Evolutionary conservation across 2,888 invertebrate species (phyloP), one percentile per base, ranked within the genome.

Genomic region (Nephrocerus scutellatus): DNA sequence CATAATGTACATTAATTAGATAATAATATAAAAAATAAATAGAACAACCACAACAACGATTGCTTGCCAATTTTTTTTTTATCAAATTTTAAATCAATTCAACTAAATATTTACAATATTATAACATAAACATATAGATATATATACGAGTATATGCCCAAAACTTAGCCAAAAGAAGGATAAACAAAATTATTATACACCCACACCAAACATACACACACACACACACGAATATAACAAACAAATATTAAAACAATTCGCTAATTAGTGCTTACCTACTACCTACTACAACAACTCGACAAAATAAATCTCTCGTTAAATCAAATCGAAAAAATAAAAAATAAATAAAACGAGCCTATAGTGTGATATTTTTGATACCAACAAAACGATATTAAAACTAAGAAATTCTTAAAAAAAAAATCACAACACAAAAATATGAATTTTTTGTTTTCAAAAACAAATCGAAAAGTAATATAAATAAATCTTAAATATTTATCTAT

Each of bases 281-380:
- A 24, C 18, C 28, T 12, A 32, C n/a, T n/a, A n/a, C n/a, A n/a
- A n/a, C n/a, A 36, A 43, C 18, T 26, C 21, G 36, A 30, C 36
- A 38, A 29, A 36, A 42, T 41, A 41, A 10, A 16, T 15, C n/a
- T 21, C 33, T 24, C n/a, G 3, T 30, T 30, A 16, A 10, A 30
- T 30, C 16, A 9, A 30, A 20, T 14, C 20, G 31, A 10, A 14
- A 36, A 25, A 4, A 13, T 29, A 41, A 28, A 14, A n/a, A 19
- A 29, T 20, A 33, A 20, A 19, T 34, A 14, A 36, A 21, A 18
- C 20, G 24, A 36, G 20, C 21, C 24, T 23, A 40, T 28, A 43
- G 46, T 46, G 46, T 46, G 46, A 46, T 46, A 46, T 46, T 46
- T 46, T 46, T 44, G 41, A 46, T 46, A 46, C 46, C 30, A 29